A percentile compares a stretch with the other conserved stretches of the same genome.
These are phyloP conservation scores for Euleptes europaea DNA, from an alignment of 2,113 vertebrate species.

Conservation along the genomic window DNA sequence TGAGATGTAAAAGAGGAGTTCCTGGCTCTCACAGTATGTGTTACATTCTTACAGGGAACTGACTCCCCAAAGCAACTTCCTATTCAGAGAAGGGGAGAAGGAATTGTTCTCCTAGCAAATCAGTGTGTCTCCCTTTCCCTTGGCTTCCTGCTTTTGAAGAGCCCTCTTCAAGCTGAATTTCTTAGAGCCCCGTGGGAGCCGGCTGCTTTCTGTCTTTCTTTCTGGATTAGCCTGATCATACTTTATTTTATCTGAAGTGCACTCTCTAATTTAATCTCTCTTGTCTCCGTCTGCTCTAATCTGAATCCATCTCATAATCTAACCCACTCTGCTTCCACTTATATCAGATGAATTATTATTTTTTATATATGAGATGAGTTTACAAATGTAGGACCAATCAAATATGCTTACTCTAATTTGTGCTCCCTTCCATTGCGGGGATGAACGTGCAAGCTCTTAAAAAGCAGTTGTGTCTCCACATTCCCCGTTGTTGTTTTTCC, in stretches of 20 bases:
- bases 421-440: not conserved
- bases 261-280: conserved; percentile 8
- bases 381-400: not conserved
- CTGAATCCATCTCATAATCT: not conserved
- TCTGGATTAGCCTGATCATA: not conserved
- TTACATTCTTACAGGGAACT: not conserved
- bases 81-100: not conserved
- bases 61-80: not conserved
- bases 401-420: not conserved
- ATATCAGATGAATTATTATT: not conserved
- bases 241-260: conserved; percentile 1
- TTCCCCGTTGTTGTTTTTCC: not conserved
- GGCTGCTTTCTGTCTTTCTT: not conserved
- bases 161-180: not conserved
- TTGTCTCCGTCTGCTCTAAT: not conserved
- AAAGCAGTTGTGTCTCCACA: too few relatives aligned
- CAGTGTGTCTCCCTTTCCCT: not conserved
- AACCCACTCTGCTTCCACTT: not conserved
- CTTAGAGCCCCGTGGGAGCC: not conserved
- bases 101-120: not conserved
- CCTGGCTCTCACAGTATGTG: not conserved
- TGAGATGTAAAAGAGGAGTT: not conserved
- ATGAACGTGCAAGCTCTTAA: not conserved
- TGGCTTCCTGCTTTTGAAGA: not conserved
- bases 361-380: not conserved